Evolutionary conservation across 2,797 vertebrate species (phyloP).

Genomic region (Gambelia wislizenii): DNA sequence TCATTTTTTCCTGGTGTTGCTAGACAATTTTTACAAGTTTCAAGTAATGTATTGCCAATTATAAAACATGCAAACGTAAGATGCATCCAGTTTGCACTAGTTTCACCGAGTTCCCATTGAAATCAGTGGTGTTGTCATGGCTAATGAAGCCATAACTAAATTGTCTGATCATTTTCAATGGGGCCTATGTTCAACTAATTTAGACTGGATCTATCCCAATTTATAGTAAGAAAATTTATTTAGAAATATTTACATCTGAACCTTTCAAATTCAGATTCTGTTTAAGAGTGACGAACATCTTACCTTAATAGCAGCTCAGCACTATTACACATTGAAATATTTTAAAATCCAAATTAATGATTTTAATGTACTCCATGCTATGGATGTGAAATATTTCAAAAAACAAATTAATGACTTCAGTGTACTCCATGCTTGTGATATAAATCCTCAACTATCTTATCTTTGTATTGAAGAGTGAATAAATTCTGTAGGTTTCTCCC

Average conservation of each 20-base stretch:
- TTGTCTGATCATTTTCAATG: background rate
- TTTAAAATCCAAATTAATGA: background rate
- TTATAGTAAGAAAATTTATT: background rate
- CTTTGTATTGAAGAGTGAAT: no score
- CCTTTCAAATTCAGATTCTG: background rate
- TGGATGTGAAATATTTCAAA: background rate
- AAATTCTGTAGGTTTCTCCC: no score
- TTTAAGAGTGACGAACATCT: background rate
- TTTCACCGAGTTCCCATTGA: background rate
- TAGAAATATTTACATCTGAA: background rate
- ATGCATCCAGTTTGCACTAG: background rate
- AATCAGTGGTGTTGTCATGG: background rate
- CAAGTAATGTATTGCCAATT: background rate
- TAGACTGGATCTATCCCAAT: background rate
- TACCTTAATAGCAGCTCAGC: background rate
- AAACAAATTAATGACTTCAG: background rate
- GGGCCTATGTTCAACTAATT: background rate
- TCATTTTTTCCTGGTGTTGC: constrained; percentile 51
- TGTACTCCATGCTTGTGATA: background rate
- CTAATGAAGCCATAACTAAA: background rate
- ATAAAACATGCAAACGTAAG: background rate
- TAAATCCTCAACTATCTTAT: no score
- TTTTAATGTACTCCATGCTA: background rate
- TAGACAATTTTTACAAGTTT: background rate
- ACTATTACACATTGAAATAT: background rate